Conservation (phyloP, 1,140 invertebrate genomes). For the Drosophila trapezifrons region DNA sequence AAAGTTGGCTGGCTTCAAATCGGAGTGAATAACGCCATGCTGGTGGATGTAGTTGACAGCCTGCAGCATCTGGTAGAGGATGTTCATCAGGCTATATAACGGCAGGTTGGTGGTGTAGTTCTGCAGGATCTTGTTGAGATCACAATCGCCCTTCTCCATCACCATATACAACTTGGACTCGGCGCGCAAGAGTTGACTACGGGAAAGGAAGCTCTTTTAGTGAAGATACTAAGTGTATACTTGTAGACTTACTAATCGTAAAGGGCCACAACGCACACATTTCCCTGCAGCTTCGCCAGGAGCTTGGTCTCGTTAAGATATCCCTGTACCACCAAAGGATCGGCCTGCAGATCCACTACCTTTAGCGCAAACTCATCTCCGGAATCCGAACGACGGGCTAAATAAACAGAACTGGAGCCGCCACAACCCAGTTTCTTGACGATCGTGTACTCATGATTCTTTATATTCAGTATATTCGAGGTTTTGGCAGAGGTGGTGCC, state of each 20-base stretch:
- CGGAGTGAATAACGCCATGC: conserved; percentile 96
- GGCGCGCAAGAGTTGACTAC: conserved; percentile 86
- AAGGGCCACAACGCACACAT: conserved; percentile 92
- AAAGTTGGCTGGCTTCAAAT: conserved; percentile 99
- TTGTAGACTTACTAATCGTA: conserved; percentile 92
- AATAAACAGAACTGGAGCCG: conserved; percentile 78
- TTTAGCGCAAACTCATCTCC: conserved; percentile 75
- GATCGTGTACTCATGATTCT: conserved; percentile 70
- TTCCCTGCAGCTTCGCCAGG: conserved; percentile 92
- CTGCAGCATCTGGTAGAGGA: conserved; percentile 97
- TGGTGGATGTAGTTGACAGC: conserved; percentile 96
- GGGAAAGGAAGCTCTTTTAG: background rate
- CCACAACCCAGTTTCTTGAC: conserved; percentile 76
- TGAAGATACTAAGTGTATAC: too few species aligned
- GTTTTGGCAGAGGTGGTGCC: background rate
- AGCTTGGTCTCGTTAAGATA: conserved; percentile 96
- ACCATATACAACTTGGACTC: conserved; percentile 91
- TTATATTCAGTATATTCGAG: conserved; percentile 62
- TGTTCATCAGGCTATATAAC: conserved; percentile 91
- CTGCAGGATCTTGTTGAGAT: conserved; percentile 92
- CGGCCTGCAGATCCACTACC: conserved; percentile 89
- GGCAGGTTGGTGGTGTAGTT: conserved; percentile 86
- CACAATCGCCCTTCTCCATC: conserved; percentile 96
- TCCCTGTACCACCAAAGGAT: conserved; percentile 89
- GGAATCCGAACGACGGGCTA: conserved; percentile 62